phyloP scores from a whole-genome alignment of 2,113 vertebrate genomes.

The Zosterops japonicus region DNA sequence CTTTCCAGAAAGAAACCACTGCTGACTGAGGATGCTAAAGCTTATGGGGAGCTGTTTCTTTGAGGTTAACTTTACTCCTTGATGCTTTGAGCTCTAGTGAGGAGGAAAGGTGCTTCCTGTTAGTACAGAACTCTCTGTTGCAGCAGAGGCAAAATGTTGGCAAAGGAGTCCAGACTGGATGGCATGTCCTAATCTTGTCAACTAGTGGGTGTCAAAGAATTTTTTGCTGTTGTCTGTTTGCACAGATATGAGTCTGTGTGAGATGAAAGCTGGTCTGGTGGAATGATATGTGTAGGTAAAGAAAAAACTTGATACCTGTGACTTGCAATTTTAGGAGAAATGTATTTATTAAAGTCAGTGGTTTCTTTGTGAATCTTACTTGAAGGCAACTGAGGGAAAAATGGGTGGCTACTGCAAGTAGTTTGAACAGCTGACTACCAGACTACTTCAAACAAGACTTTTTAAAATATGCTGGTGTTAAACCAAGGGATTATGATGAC shows the following conservation, averaged over 20 bases:
- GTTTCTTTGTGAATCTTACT: not conserved
- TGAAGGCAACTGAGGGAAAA: not conserved
- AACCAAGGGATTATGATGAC: not conserved
- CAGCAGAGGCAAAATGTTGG: not conserved
- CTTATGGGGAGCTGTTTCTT: not conserved
- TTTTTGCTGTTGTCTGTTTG: not conserved
- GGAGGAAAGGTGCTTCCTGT: not conserved
- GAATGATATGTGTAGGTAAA: accelerated
- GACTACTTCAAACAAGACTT: not conserved
- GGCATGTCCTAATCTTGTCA: not conserved
- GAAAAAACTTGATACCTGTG: not conserved
- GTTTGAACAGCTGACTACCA: not conserved
- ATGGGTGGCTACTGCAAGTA: not conserved
- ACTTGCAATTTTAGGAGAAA: not conserved
- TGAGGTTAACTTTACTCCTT: not conserved
- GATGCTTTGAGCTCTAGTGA: not conserved
- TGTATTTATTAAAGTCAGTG: not conserved
- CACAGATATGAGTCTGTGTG: not conserved
- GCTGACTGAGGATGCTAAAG: not conserved
- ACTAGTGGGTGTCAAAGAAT: not conserved
- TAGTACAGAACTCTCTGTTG: not conserved
- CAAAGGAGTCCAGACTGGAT: not conserved
- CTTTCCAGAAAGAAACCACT: not conserved
- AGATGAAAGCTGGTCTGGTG: not conserved
- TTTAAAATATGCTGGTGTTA: not conserved